These are phyloP conservation scores for Sylvia borin DNA, from an alignment of 2,797 vertebrate species.

Conservation along the genomic window DNA sequence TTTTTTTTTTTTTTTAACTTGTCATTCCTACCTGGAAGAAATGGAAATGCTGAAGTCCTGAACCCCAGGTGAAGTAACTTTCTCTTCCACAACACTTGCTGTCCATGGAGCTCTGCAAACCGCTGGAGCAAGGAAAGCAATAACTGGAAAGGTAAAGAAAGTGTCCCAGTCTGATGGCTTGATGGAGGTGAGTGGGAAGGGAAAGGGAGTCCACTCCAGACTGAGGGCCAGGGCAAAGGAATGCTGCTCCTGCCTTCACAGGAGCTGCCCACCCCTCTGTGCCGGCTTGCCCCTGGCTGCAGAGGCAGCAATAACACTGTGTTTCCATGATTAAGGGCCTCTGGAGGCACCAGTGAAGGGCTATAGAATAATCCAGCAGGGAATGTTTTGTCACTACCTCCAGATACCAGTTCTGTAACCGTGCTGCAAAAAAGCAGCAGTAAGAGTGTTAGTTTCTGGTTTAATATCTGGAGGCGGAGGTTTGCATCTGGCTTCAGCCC, in stretches of 20 bases:
- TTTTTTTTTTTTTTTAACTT: background rate
- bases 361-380: background rate
- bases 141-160: background rate
- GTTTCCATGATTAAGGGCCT: background rate
- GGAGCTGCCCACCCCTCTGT: background rate
- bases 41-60: background rate
- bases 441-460: background rate
- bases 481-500: background rate
- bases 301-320: rapidly evolving
- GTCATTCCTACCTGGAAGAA: background rate
- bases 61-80: rapidly evolving
- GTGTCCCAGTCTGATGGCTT: background rate
- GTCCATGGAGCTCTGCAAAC: background rate
- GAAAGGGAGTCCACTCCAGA: background rate
- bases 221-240: background rate
- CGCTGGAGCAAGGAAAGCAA: background rate
- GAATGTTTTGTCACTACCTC: background rate
- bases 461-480: background rate
- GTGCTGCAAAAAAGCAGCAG: background rate
- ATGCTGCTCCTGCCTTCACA: background rate
- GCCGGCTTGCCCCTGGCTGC: background rate
- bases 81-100: background rate
- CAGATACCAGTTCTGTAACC: background rate
- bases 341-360: background rate
- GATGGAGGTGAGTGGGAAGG: background rate